Base-by-base conservation (phyloP, 1,140 invertebrate genomes). In the Geopemphigus sp. region DNA sequence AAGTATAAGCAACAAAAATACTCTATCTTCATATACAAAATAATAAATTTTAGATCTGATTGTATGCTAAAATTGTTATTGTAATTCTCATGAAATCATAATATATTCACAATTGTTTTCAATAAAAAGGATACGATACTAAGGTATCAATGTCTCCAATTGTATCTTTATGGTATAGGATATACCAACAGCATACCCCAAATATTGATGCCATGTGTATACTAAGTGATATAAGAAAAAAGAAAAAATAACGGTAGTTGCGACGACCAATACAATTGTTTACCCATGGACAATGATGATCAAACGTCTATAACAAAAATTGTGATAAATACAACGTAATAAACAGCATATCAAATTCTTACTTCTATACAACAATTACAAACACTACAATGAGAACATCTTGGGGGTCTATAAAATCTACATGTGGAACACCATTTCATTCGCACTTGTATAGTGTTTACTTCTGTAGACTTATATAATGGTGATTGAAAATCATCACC, bases 351-450 rank as follows among this genome's bases (percentile, higher is more conserved):
- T 47, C 12, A 72, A 73, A 82, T 39, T 39, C 39, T 88, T 86
- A 98, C 96, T 90, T 98, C 96, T 85, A 99, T 98, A 87, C 97
- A 99, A 84, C 95, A 95, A 89, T 99, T 97, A 88, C 98, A 99
- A 73, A 98, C 96, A 84, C 95, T 98, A 87, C 98, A 99, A 88
- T 99, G 97, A 72, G 96, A 98, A 87, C 97, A 98, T 85, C 98
- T 89, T 80, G 98, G 98, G 84, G 97, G 97, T 83, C 97, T 90
- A 87, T 99, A 99, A 89, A 99, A 99, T 88, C 99, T 97, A 88
- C 98, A 99, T 2, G 98, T 99, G 80, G 96, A 92, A 87, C 98
- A 99, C 98, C 98, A 99, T 88, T 99, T 99, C 96, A 99, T 98
- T 81, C 97, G 91, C 57, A 99, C 96, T 22, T 95, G 97, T 80